Evolutionary conservation across 2,797 vertebrate genomes (phyloP).

Genomic region (Tadarida brasiliensis): DNA sequence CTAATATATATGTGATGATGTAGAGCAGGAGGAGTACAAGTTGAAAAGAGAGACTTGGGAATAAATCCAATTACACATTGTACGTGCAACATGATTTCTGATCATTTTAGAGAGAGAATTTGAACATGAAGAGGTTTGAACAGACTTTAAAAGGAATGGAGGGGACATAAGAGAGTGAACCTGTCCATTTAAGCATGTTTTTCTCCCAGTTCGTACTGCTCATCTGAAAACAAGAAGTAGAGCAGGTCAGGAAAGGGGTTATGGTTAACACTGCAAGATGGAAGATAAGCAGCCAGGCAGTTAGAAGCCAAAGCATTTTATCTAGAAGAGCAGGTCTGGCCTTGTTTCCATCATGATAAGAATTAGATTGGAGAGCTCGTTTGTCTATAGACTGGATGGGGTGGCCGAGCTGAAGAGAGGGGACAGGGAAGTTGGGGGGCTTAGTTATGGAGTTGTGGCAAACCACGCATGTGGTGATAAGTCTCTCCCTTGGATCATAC

Average conservation of each 20-base stretch:
- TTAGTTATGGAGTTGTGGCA: slow-evolving; percentile 68
- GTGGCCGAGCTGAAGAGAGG: slow-evolving; percentile 12
- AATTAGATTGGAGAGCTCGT: slow-evolving; percentile 80
- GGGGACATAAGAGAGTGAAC: slow-evolving; percentile 65
- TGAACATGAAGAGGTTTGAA: slow-evolving; percentile 52
- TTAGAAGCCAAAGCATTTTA: slow-evolving; percentile 89
- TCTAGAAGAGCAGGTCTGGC: slow-evolving; percentile 89
- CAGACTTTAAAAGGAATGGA: slow-evolving; percentile 56
- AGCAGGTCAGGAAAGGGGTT: slow-evolving; percentile 88
- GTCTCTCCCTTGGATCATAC: slow-evolving; percentile 47
- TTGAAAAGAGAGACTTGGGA: slow-evolving; percentile 13
- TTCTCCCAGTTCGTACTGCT: slow-evolving; percentile 68
- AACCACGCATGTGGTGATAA: slow-evolving; percentile 63
- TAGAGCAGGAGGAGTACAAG: neutral
- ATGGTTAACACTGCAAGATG: slow-evolving; percentile 86
- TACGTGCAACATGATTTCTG: slow-evolving; percentile 62
- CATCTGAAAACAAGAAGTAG: slow-evolving; percentile 87
- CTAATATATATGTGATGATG: neutral
- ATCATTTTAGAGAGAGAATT: slow-evolving; percentile 72
- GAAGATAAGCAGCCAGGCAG: slow-evolving; percentile 89
- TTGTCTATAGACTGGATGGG: slow-evolving; percentile 66
- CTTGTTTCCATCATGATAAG: slow-evolving; percentile 90
- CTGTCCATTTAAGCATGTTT: slow-evolving; percentile 72
- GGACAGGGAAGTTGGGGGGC: slow-evolving; percentile 36
- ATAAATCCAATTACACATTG: neutral